These are phyloP conservation scores for Eupeodes corollae DNA, from an alignment of 1,140 invertebrate genomes.

Conservation along the genomic window DNA sequence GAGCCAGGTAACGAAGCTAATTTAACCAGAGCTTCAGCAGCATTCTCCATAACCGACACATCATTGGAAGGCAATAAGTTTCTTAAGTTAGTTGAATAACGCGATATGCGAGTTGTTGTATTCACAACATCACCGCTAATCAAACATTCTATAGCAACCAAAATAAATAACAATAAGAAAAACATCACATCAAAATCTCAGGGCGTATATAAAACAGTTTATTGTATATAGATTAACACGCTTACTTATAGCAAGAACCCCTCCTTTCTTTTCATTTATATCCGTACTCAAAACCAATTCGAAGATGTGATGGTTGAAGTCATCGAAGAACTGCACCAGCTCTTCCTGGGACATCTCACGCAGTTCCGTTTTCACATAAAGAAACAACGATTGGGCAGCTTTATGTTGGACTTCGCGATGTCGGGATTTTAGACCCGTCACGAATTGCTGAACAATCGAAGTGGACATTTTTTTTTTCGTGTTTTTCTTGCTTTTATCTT, in stretches of 20 bases:
- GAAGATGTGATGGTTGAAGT: slow-evolving; percentile 91
- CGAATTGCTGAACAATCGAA: slow-evolving; percentile 63
- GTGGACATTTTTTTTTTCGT: slow-evolving; percentile 3
- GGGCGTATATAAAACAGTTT: no score
- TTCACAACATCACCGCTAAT: slow-evolving; percentile 88
- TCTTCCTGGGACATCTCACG: slow-evolving; percentile 87
- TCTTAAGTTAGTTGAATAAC: slow-evolving; percentile 87
- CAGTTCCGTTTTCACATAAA: slow-evolving; percentile 85
- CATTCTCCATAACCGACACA: slow-evolving; percentile 86
- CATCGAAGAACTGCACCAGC: slow-evolving; percentile 80
- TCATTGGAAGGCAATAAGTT: slow-evolving; percentile 84
- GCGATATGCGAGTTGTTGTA: slow-evolving; percentile 74
- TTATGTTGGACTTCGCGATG: slow-evolving; percentile 74
- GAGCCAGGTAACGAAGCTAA: slow-evolving; percentile 84
- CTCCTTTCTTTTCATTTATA: slow-evolving; percentile 90
- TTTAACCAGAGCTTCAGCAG: slow-evolving; percentile 88
- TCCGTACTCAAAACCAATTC: slow-evolving; percentile 90
- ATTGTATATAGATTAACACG: slow-evolving; percentile 6
- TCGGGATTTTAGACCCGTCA: slow-evolving; percentile 76
- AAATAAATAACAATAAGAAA: background rate
- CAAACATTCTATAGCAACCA: slow-evolving; percentile 61
- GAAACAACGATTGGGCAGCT: slow-evolving; percentile 75
- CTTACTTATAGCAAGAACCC: slow-evolving; percentile 84
- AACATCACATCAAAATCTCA: no score
- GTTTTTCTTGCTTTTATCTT: background rate